phyloP scores from a whole-genome alignment of 2,113 vertebrate genomes.

The Ictidomys tridecemlineatus region DNA sequence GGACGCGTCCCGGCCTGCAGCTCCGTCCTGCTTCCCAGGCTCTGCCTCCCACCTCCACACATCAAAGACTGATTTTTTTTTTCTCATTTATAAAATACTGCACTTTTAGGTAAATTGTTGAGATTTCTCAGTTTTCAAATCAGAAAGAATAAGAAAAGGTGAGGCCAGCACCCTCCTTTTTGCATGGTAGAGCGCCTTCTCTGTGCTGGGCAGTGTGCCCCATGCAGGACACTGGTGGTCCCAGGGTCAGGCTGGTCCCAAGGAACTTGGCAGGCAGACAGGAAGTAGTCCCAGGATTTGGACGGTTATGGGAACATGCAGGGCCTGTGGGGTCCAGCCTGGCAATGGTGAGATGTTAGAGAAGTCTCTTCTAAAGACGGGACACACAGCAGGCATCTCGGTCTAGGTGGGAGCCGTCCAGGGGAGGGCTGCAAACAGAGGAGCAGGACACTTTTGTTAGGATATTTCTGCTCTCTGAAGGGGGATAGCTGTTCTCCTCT shows the following conservation, averaged over 20 bases:
- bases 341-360: too few relatives aligned
- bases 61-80: background rate
- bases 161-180: accelerated
- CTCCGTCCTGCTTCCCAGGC: constrained; percentile 23
- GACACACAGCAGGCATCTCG: background rate
- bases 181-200: accelerated
- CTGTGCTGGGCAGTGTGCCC: accelerated
- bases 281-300: too few relatives aligned
- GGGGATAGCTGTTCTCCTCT: background rate
- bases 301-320: too few relatives aligned
- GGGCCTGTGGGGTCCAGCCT: too few relatives aligned
- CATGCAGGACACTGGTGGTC: too few relatives aligned
- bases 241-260: background rate
- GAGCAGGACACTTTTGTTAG: background rate
- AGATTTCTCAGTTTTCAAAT: background rate
- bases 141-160: background rate
- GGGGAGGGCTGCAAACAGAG: too few relatives aligned
- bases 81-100: constrained; percentile 11
- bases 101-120: background rate
- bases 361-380: background rate
- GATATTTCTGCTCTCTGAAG: background rate
- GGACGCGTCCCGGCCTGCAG: background rate
- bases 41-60: background rate
- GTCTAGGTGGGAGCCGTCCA: background rate
- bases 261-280: background rate